Evolutionary conservation across 2,113 vertebrate species (phyloP).

Genomic region (Elephantulus edwardii): DNA sequence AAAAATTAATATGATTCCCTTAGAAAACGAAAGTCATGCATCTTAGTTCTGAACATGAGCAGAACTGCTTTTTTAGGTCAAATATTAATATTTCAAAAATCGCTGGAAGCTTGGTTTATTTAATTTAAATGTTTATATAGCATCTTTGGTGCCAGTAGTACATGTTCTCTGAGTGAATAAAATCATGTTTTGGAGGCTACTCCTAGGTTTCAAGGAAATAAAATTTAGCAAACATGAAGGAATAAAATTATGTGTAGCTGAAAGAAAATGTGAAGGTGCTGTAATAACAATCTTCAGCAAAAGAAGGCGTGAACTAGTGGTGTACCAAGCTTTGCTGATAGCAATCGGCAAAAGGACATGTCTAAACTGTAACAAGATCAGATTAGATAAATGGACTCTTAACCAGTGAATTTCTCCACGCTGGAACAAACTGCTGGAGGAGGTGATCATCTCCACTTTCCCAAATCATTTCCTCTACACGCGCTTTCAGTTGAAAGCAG

Average conservation of each 20-base stretch:
- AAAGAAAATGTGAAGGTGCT: neutral
- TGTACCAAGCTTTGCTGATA: neutral
- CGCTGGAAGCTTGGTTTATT: neutral
- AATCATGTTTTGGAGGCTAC: neutral
- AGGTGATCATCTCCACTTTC: neutral
- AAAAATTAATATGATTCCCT: neutral
- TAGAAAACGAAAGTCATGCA: neutral
- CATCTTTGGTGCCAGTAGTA: neutral
- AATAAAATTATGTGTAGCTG: neutral
- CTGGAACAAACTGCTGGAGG: neutral
- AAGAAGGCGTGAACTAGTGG: neutral
- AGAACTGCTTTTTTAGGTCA: neutral
- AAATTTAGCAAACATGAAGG: neutral
- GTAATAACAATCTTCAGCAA: neutral
- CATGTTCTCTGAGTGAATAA: neutral
- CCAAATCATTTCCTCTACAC: neutral
- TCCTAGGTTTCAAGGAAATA: neutral
- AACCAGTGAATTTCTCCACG: neutral
- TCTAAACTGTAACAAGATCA: constrained; percentile 1
- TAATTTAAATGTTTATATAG: constrained; percentile 5
- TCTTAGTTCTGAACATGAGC: neutral
- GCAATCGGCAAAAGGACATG: neutral
- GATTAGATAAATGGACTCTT: neutral
- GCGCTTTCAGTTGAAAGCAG: neutral
- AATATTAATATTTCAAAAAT: constrained; percentile 35